Base-by-base conservation (phyloP, 2,113 vertebrate genomes). In the Lophura nycthemera region DNA sequence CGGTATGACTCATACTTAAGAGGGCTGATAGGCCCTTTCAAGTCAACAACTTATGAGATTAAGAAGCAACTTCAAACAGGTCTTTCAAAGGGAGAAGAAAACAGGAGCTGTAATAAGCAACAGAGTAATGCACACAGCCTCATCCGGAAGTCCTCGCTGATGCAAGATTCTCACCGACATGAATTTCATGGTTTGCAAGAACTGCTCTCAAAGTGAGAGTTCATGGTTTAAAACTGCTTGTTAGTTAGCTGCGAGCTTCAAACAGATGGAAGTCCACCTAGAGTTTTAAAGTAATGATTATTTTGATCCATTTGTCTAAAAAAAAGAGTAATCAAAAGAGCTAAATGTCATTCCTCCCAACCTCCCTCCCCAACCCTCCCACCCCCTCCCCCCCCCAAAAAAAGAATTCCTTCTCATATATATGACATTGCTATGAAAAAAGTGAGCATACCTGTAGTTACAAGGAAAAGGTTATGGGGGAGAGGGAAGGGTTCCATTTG, bases 1-100 rank as follows among this genome's bases (percentile, higher is more conserved):
- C 94, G 56, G 16, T 15, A 65, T 96, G 93, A 96, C 81, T 95
- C 95, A 96, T 56, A 22, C 76, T 83, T 27, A 38, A 89, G 80
- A 95, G 61, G 61, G 64, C 32, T 1, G 22, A 81, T 72, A 86
- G 3, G 80, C 77, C 48, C 93, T 96, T 94, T 74, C 93, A 86
- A 93, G 77, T 89, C 86, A 93, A 56, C 93, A 84, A 2, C 2
- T 64, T 72, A 13, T n/a, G 61, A 92, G 92, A 92, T 86, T 72
- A 93, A 92, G 77, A 57, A 82, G 77, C 29, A 65, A 59, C 88
- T 96, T 84, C 86, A 94, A 95, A 92, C 4, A 6, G n/a, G 61
- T 30, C 16, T 89, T 89, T 93, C 73, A 95, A 90, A 96, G 30
- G 34, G 59, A 82, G 73, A 86, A 54, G 73, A 82, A 92, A 95